Percentiles rank a stretch among this genome's conserved stretches.
These are phyloP conservation scores for Liolophura sinensis DNA, from an alignment of 1,140 invertebrate species.

Conservation along the genomic window DNA sequence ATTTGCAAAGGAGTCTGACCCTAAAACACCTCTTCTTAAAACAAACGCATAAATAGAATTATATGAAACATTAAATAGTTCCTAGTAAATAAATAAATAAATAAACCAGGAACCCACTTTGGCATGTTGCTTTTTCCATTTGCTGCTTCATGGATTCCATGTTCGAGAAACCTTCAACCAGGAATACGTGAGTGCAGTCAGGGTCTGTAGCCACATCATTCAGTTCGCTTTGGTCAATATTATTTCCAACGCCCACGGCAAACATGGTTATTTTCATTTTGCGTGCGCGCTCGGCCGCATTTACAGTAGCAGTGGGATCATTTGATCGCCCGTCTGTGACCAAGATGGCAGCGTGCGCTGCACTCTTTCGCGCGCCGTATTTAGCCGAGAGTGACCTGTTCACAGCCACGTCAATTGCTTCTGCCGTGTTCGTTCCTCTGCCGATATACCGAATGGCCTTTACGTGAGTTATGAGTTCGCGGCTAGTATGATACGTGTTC, in stretches of 20 bases:
- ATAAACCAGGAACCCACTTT: constrained; percentile 15
- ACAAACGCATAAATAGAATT: too few species aligned
- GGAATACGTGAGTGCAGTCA: constrained; percentile 39
- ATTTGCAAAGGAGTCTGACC: too few species aligned
- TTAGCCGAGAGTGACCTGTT: constrained; percentile 21
- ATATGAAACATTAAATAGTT: too few species aligned
- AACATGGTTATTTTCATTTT: constrained; percentile 20
- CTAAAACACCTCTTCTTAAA: too few species aligned
- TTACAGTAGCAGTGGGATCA: constrained; percentile 18
- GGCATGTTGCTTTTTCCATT: constrained; percentile 36
- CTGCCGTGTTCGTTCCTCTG: constrained; percentile 20
- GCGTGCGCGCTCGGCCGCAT: constrained; percentile 23
- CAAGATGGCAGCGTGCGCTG: constrained; percentile 15
- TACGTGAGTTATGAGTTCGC: constrained; percentile 14
- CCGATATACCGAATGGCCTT: constrained; percentile 7
- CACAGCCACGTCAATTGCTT: constrained; percentile 19
- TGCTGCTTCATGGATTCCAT: constrained; percentile 34
- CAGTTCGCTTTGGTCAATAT: constrained; percentile 18
- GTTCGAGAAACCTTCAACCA: constrained; percentile 28
- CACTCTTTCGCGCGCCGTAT: constrained; percentile 7
- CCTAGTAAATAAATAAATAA: too few species aligned
- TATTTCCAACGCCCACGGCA: constrained; percentile 18
- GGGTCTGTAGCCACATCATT: constrained; percentile 30
- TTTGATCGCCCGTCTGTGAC: constrained; percentile 35
- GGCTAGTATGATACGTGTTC: constrained; percentile 12